Evolutionary conservation across 2,888 invertebrate genomes (phyloP).

Genomic region (Portevinia maculata): DNA sequence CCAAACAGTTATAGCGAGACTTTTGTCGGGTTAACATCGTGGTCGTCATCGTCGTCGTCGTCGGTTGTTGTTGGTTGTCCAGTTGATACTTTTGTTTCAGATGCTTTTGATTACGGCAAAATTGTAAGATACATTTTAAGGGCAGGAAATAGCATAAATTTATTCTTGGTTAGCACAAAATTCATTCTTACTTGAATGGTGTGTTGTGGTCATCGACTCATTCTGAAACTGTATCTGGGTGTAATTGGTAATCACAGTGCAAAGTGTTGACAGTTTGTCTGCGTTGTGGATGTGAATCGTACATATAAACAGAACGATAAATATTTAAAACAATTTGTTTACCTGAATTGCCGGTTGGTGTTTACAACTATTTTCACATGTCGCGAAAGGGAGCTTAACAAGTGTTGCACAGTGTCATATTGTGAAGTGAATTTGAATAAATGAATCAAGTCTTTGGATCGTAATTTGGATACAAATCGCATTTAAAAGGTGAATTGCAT

Average conservation of each 20-base stretch:
- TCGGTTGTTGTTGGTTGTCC: slow-evolving; percentile 18
- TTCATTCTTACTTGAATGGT: slow-evolving; percentile 5
- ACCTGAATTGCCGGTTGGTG: slow-evolving; percentile 6
- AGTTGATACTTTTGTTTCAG: not conserved
- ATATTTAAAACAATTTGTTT: slow-evolving; percentile 22
- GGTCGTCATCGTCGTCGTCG: slow-evolving; percentile 41
- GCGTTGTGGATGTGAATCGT: slow-evolving; percentile 8
- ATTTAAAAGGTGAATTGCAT: slow-evolving; percentile 26
- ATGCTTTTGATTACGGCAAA: slow-evolving; percentile 19
- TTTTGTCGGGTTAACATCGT: slow-evolving; percentile 64
- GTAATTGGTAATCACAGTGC: not conserved
- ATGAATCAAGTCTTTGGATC: not conserved
- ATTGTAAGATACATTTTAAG: not conserved
- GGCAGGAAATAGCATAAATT: not conserved
- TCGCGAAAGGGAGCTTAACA: not conserved
- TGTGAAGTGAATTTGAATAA: slow-evolving; percentile 3
- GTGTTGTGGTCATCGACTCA: not conserved
- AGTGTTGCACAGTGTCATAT: not conserved
- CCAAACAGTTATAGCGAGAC: slow-evolving; percentile 71
- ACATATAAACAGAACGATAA: slow-evolving; percentile 13
- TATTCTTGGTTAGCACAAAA: not conserved
- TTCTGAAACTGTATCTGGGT: not conserved
- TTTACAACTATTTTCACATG: slow-evolving; percentile 16
- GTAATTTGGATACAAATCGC: slow-evolving; percentile 42
- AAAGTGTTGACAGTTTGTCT: slow-evolving; percentile 15